phyloP scores from a whole-genome alignment of 2,888 invertebrate genomes.

The Luffia ferchaultella region DNA sequence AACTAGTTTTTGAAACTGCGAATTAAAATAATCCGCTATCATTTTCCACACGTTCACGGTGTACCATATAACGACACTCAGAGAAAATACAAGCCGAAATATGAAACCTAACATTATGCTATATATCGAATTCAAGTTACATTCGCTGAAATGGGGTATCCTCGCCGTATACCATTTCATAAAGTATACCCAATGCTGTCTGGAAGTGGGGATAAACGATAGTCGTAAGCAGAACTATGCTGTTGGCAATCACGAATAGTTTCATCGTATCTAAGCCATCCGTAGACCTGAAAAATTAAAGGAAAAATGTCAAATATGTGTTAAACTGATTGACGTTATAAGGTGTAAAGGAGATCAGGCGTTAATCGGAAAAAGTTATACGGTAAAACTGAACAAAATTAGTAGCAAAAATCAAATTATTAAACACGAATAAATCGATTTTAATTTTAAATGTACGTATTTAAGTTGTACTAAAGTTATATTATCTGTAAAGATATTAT shows the following conservation, averaged over 20 bases:
- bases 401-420: no score
- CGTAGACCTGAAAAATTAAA: conserved; percentile 50
- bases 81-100: conserved; percentile 70
- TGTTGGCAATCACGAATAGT: conserved; percentile 82
- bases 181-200: conserved; percentile 58
- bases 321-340: conserved; percentile 1
- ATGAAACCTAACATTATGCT: conserved; percentile 68
- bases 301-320: conserved; percentile 3
- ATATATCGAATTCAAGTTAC: conserved; percentile 1
- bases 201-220: conserved; percentile 78
- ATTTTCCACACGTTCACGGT: conserved; percentile 73
- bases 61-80: conserved; percentile 77
- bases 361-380: no score
- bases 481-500: no score
- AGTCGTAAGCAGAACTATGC: conserved; percentile 74
- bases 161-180: conserved; percentile 50
- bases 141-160: conserved; percentile 20
- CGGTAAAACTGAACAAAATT: no score
- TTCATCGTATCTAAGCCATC: conserved; percentile 79
- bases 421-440: no score
- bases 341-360: no score
- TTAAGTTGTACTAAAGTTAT: no score
- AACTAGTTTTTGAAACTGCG: conserved; percentile 71
- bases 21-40: conserved; percentile 78
- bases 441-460: no score